Percentiles rank a stretch among this genome's conserved stretches.
These are phyloP conservation scores for Halcyon smyrnensis DNA, from an alignment of 2,797 vertebrate species.

Conservation along the genomic window DNA sequence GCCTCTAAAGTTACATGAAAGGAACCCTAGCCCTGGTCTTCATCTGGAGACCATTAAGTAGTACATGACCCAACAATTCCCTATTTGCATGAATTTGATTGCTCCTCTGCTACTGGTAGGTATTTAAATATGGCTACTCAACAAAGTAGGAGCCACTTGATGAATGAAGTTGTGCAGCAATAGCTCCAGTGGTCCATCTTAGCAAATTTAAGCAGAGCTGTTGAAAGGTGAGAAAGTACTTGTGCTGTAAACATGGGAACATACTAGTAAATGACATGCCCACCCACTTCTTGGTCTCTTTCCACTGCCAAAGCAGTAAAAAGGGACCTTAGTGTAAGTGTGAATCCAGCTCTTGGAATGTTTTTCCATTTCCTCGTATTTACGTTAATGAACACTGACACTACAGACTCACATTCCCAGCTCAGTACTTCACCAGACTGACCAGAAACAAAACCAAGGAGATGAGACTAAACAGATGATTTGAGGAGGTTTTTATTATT, in stretches of 20 bases:
- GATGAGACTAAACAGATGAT: slow-evolving; percentile 67
- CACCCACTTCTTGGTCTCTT: slow-evolving; percentile 51
- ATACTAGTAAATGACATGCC: slow-evolving; percentile 49
- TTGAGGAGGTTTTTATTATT: neutral
- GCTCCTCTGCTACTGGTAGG: slow-evolving; percentile 21
- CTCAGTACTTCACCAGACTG: slow-evolving; percentile 60
- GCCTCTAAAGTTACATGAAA: neutral
- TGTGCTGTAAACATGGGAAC: slow-evolving; percentile 53
- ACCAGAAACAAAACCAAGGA: slow-evolving; percentile 70
- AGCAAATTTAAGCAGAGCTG: neutral
- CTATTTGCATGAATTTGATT: neutral
- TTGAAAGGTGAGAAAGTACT: slow-evolving; percentile 52
- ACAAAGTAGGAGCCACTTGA: neutral
- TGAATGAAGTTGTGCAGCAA: slow-evolving; percentile 41
- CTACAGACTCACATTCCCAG: slow-evolving; percentile 55
- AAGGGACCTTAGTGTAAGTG: slow-evolving; percentile 54
- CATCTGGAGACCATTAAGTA: neutral
- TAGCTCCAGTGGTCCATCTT: neutral
- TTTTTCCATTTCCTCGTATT: slow-evolving; percentile 62
- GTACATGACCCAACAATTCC: neutral
- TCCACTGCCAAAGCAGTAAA: slow-evolving; percentile 53
- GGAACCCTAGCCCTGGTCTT: neutral
- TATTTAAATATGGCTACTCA: neutral
- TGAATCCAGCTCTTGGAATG: slow-evolving; percentile 58
- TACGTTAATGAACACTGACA: slow-evolving; percentile 57